These are phyloP conservation scores for Numenius arquata DNA, from an alignment of 2,113 vertebrate species.

Conservation along the genomic window DNA sequence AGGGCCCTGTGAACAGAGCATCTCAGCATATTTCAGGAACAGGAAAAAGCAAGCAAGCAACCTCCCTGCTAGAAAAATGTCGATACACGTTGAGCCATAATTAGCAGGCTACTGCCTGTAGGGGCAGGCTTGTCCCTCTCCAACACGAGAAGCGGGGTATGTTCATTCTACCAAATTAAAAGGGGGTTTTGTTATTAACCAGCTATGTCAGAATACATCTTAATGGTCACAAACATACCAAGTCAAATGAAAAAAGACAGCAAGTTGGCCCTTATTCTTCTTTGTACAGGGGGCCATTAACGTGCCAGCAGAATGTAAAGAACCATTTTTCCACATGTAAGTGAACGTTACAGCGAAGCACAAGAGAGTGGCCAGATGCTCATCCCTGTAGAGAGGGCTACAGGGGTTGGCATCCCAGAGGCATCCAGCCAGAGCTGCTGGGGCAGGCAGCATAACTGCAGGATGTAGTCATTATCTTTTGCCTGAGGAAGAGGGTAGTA, in stretches of 20 bases:
- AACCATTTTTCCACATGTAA: background rate
- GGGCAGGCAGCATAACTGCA: background rate
- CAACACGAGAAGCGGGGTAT: fast-evolving
- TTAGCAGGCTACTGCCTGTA: background rate
- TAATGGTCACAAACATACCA: background rate
- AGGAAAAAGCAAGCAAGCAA: background rate
- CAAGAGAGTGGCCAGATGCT: background rate
- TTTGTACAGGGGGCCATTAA: background rate
- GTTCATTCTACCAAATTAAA: background rate
- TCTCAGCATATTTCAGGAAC: background rate
- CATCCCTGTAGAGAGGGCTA: background rate
- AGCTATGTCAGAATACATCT: background rate
- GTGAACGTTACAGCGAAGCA: fast-evolving
- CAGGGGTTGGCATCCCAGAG: background rate
- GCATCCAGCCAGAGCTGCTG: background rate
- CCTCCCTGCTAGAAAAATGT: background rate
- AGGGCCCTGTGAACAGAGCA: background rate
- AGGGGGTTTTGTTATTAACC: background rate
- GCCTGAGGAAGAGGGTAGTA: background rate
- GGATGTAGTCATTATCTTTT: background rate
- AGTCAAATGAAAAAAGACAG: background rate
- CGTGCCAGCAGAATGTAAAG: background rate
- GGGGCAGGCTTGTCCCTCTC: background rate
- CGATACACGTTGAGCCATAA: background rate
- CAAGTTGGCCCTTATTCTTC: background rate